phyloP scores from a whole-genome alignment of 1,140 invertebrate genomes.

The Chrysoperla carnea region DNA sequence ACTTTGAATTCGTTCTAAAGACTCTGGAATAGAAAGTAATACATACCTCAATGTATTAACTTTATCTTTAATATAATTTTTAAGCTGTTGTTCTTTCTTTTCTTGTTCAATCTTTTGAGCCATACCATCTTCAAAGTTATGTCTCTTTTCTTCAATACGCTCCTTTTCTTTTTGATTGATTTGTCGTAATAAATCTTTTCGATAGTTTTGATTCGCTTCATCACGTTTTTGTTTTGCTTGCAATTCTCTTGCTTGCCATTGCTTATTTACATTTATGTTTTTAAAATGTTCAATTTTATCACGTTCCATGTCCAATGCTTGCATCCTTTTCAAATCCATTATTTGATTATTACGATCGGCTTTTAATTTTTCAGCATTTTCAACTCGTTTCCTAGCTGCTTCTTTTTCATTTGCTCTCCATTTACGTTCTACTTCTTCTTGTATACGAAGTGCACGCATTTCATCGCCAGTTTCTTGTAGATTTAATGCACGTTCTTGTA shows the following conservation, averaged over 20 bases:
- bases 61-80: slow-evolving; percentile 36
- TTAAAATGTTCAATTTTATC: slow-evolving; percentile 30
- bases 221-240: slow-evolving; percentile 7
- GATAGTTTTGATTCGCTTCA: slow-evolving; percentile 23
- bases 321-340: slow-evolving; percentile 24
- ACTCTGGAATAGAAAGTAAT: too few relatives aligned
- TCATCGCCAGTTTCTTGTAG: slow-evolving; percentile 21
- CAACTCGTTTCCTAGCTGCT: slow-evolving; percentile 13
- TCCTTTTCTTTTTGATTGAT: slow-evolving; percentile 49
- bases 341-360: slow-evolving; percentile 28
- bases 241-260: not conserved
- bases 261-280: not conserved
- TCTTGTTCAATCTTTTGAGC: slow-evolving; percentile 36
- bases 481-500: slow-evolving; percentile 24
- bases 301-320: slow-evolving; percentile 37
- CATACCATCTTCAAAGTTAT: slow-evolving; percentile 41
- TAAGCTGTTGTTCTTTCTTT: slow-evolving; percentile 30
- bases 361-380: slow-evolving; percentile 16
- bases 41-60: slow-evolving; percentile 32
- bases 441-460: slow-evolving; percentile 19
- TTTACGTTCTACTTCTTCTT: slow-evolving; percentile 25
- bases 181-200: slow-evolving; percentile 34
- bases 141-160: slow-evolving; percentile 36
- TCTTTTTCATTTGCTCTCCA: slow-evolving; percentile 23
- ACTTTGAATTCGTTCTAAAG: too few relatives aligned